Evolutionary conservation across 2,797 vertebrate genomes (phyloP).

Genomic region (Sarcophilus harrisii): DNA sequence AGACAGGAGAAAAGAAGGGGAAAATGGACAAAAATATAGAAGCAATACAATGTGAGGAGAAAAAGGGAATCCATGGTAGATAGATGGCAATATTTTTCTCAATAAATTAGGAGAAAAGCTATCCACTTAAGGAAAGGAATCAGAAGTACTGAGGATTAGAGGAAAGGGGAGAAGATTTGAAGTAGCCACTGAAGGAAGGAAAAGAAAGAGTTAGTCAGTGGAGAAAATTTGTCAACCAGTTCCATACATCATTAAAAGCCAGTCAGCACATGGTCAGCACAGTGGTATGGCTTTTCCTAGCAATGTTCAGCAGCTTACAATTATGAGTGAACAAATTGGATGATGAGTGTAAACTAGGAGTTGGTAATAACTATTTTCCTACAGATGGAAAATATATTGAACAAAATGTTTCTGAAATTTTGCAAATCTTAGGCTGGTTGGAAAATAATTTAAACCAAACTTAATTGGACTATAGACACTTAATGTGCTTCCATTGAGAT

Average conservation of each 20-base stretch:
- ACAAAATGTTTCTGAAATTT: constrained; percentile 23
- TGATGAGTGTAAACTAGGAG: background rate
- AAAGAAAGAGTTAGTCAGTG: background rate
- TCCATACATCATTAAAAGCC: background rate
- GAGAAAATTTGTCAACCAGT: background rate
- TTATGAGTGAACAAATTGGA: background rate
- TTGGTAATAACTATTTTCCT: background rate
- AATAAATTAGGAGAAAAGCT: background rate
- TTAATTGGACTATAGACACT: background rate
- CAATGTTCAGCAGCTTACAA: background rate
- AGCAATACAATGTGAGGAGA: background rate
- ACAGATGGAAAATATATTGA: background rate
- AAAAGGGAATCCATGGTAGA: background rate
- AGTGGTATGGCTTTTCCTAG: background rate
- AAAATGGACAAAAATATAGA: too few species aligned
- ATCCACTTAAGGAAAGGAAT: background rate
- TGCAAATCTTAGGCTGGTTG: constrained; percentile 23
- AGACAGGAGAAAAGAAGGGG: background rate
- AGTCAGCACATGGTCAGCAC: background rate
- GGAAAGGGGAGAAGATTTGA: background rate
- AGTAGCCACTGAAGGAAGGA: background rate
- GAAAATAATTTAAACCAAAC: constrained; percentile 48
- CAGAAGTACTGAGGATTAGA: background rate
- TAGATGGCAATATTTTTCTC: background rate
- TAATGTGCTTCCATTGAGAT: background rate